Evolutionary conservation across 2,797 vertebrate genomes (phyloP), one percentile per base, ranked within the genome.

Genomic region (Melanotaenia boesemani): DNA sequence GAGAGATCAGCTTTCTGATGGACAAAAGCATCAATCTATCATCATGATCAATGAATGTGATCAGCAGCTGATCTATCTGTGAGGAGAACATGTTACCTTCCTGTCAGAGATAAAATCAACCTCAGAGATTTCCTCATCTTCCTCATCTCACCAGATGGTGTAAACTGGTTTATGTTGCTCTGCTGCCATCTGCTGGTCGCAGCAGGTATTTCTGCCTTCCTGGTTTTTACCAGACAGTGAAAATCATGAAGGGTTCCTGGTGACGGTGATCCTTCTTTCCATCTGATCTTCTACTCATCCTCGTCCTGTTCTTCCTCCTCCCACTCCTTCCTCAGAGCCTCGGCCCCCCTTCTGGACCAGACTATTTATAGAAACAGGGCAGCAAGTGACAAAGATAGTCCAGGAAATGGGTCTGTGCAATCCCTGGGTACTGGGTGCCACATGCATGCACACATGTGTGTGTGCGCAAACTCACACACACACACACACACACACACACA

Each of bases 341-440:
- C 36, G 18, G 13, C 10, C 64, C 76, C 52, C 79, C 87, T 85
- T 64, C 78, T 80, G 84, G 83, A 83, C 79, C 76, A 54, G 70
- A 71, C 77, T 91, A 93, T 93, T 87, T 81, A 85, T 92, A 92
- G 91, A 88, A 91, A 86, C 72, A 90, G 90, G 86, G 65, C 80
- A 63, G 65, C 11, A 44, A 71, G 44, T 52, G 84, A 87, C 86
- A 88, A 88, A 93, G 87, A 93, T 92, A 94, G 91, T 46, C 48
- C 67, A 88, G 83, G 81, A 94, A 93, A 81, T 92, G 89, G 92
- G 91, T 90, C 91, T 88, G 85, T 90, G 76, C 88, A 88, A 88
- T 90, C 88, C 76, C 88, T 75, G 81, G 85, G 46, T 74, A 60
- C 68, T 63, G 60, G 44, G 10, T 18, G 46, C 69, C 58, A 54